phyloP scores from a whole-genome alignment of 2,113 vertebrate species.

The Okapia johnstoni region DNA sequence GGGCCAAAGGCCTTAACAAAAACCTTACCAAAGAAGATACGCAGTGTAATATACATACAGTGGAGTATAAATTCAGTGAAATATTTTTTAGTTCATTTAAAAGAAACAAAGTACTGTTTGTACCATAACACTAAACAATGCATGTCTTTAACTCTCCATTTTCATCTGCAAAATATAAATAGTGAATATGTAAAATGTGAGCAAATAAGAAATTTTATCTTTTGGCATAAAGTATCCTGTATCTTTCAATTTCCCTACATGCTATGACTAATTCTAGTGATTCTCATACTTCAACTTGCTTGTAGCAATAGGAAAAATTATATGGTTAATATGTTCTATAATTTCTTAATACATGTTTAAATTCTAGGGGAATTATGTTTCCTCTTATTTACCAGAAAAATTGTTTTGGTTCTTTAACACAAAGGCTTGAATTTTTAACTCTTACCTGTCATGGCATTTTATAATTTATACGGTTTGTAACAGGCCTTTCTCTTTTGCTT shows the following conservation, averaged over 20 bases:
- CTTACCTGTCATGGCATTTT: not conserved
- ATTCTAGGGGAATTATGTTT: not conserved
- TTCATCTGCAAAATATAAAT: not conserved
- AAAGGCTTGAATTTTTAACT: not conserved
- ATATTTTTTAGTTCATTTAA: not conserved
- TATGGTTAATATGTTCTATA: not conserved
- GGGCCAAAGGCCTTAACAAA: not conserved
- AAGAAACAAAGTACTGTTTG: not conserved
- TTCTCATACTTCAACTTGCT: not conserved
- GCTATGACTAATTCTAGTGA: not conserved
- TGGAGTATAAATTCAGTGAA: not conserved
- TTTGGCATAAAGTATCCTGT: not conserved
- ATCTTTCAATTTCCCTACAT: not conserved
- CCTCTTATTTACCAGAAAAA: not conserved
- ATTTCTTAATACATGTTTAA: not conserved
- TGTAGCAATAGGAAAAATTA: not conserved
- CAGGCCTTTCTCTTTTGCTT: not conserved
- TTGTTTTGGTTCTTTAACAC: not conserved
- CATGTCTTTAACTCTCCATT: not conserved
- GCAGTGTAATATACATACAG: not conserved
- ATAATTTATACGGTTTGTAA: not conserved
- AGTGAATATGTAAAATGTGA: not conserved
- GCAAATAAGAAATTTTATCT: not conserved
- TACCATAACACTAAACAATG: not conserved
- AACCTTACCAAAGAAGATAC: not conserved